Base-by-base conservation (phyloP, 2,888 invertebrate genomes). In the Patella depressa region DNA sequence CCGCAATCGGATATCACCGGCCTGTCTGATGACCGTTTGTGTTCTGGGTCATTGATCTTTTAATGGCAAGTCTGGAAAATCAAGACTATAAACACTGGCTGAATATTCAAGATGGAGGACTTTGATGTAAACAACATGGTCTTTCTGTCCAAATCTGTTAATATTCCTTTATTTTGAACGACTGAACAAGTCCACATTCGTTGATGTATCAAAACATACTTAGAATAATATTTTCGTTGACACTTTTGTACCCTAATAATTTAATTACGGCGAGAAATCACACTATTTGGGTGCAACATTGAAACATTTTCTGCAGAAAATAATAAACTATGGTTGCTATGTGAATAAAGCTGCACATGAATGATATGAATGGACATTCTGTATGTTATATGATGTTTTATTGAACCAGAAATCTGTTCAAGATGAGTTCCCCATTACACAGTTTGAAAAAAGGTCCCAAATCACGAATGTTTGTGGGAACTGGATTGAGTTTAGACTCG, bases 351-450 rank as follows among this genome's bases (percentile, higher is more conserved):
- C 45, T 45, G 0, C 19, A 17, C 17, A 19, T 19, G 14, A 59
- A 72, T 5, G 17, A 53, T 17, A 19, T 12, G 11, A n/a, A 17
- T 7, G 19, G 55, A 15, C 11, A 45, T 54, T 72, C 2, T 53
- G n/a, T n/a, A 54, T 9, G 4, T 9, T 73, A 9, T 65, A 74
- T 57, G 57, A 54, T 0, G 29, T 29, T 55, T 54, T 17, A 72
- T 45, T 54, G 29, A 29, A 73, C n/a, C 15, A 55, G 29, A 55
- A n/a, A 24, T 72, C 55, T 53, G 72, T n/a, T 19, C 5, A 82
- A 57, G 53, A 88, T 88, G 88, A 87, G 87, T 74, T 85, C 84
- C 34, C 88, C 88, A 71, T 73, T 88, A 72, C 87, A 88, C 24
- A 88, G 86, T 78, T 76, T 88, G 79, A 87, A 85, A 81, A 88